Base-by-base conservation (phyloP, 2,888 invertebrate species). In the Ormyrus labotus region DNA sequence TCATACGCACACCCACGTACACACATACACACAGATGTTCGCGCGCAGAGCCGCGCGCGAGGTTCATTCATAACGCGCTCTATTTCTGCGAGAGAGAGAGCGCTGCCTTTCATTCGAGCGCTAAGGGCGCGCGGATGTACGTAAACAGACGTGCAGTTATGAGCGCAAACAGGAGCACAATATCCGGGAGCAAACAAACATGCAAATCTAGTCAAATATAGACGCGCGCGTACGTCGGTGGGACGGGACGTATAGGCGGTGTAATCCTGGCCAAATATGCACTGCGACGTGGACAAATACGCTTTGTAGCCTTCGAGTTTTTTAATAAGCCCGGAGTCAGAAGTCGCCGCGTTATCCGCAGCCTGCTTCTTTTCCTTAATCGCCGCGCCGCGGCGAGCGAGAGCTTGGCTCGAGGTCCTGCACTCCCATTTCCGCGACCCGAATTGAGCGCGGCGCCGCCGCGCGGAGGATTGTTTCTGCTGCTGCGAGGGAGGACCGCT, bases 1-100 rank as follows among this genome's bases (percentile, higher is more conserved):
- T 80, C 80, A 80, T 55, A 74, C 78, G 78, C 68, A 71, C 58
- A 58, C 55, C 34, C 45, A 47, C 53, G 6, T 5, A 10, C 11
- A 19, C 34, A 8, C 6, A 55, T 10, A 5, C 11, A 58, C 48
- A 70, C 0, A 3, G 6, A 47, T n/a, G 8, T 55, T 11, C 47
- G 8, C n/a, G 45, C 19, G 45, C 10, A n/a, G 8, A 8, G 50
- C 51, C 2, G 8, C 13, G 11, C 11, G 9, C 13, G 9, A 19
- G 19, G 13, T 34, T 34, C 34, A 34, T 34, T 34, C 6, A 11
- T 5, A 5, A 5, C 9, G 19, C 9, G n/a, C 4, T 11, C 8
- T 51, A 11, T 48, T 9, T 47, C 3, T 55, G 34, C 2, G 6
- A 55, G 68, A 19, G 34, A 5, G 8, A 19, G 13, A 57, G 10